A percentile compares a stretch with the other conserved stretches of the same genome.
These are phyloP conservation scores for Osmoderma eremita DNA, from an alignment of 2,888 invertebrate species.

Conservation along the genomic window DNA sequence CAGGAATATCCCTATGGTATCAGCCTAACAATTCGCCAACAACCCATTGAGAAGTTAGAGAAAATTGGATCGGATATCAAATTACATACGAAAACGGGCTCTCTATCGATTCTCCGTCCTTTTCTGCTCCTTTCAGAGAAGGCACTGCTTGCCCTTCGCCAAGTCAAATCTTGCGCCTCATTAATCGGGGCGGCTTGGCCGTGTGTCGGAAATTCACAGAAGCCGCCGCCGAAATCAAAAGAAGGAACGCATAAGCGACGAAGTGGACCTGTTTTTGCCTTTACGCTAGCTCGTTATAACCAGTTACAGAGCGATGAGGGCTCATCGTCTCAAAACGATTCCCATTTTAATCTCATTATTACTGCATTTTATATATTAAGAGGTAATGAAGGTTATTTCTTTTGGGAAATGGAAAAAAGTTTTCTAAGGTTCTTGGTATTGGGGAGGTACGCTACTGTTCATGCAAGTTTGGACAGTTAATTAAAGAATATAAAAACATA, in stretches of 20 bases:
- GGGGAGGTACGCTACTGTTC: too few relatives aligned
- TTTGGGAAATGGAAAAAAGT: neutral
- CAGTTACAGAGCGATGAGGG: slow-evolving; percentile 1
- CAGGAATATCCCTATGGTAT: neutral
- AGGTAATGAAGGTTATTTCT: neutral
- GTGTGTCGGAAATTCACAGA: slow-evolving; percentile 21
- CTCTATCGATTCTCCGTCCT: neutral
- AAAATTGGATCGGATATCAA: slow-evolving; percentile 26
- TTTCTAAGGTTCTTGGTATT: too few relatives aligned
- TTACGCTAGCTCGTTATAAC: slow-evolving; percentile 16
- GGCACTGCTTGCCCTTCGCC: neutral
- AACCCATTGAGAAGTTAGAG: neutral
- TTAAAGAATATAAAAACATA: too few relatives aligned
- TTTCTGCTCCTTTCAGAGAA: slow-evolving; percentile 8
- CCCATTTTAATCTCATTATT: slow-evolving; percentile 19
- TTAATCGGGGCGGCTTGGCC: neutral
- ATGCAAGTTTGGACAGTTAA: too few relatives aligned
- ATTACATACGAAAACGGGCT: neutral
- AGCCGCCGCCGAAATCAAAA: neutral
- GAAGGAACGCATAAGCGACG: slow-evolving; percentile 15
- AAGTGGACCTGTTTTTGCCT: slow-evolving; percentile 19
- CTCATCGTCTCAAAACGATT: slow-evolving; percentile 13
- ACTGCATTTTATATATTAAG: slow-evolving; percentile 10
- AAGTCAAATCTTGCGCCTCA: slow-evolving; percentile 27
- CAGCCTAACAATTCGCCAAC: too few relatives aligned